Conservation (phyloP, 2,888 invertebrate genomes). For the Agonopterix heracliana region DNA sequence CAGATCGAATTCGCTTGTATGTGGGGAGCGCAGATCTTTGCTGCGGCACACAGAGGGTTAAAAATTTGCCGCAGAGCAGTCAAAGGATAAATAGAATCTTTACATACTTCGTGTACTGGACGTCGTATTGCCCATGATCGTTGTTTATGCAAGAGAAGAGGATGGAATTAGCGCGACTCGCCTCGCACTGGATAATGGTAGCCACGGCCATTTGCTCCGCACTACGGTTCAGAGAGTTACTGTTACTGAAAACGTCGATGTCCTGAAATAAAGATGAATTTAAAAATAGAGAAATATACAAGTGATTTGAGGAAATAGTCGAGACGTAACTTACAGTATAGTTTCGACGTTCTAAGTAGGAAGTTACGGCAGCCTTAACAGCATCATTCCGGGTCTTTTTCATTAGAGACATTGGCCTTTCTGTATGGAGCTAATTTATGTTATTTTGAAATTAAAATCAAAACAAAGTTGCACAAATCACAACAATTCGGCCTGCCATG, state of each 20-base stretch:
- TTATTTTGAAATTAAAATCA: no score
- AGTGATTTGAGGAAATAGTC: neutral
- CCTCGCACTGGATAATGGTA: constrained; percentile 82
- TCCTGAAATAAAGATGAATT: constrained; percentile 62
- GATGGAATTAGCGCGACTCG: constrained; percentile 84
- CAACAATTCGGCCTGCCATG: no score
- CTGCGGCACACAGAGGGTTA: no score
- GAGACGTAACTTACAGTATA: constrained; percentile 72
- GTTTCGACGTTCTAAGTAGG: constrained; percentile 82
- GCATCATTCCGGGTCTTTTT: constrained; percentile 81
- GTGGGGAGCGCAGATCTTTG: no score
- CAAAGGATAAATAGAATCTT: no score
- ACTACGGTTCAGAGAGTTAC: constrained; percentile 74
- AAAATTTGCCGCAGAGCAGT: no score
- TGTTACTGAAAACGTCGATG: constrained; percentile 77
- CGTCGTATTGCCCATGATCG: constrained; percentile 83
- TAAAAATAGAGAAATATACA: neutral
- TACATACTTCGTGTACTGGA: constrained; percentile 81
- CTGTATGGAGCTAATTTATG: no score
- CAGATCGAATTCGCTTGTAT: no score
- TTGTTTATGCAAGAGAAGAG: constrained; percentile 85
- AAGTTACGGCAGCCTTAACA: constrained; percentile 79
- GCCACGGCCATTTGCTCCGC: constrained; percentile 82
- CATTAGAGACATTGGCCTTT: constrained; percentile 51
- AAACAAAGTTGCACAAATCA: no score